Conservation (phyloP, 2,888 invertebrate genomes). For the Odontocolon sp. region DNA sequence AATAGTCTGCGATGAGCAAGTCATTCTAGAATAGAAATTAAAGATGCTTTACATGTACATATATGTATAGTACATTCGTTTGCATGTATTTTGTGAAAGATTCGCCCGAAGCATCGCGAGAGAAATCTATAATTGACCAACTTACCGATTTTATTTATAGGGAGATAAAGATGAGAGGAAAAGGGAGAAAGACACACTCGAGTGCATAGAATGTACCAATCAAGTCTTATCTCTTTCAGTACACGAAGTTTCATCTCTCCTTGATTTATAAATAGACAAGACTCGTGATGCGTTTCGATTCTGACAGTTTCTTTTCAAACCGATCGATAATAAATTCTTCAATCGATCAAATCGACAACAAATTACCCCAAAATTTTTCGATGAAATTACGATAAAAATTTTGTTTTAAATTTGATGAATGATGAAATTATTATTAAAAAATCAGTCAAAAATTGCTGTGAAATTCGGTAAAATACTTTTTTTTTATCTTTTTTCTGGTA, state of each 20-base stretch:
- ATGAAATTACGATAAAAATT: too few relatives aligned
- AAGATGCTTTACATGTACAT: slow-evolving; percentile 1
- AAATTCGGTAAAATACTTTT: too few relatives aligned
- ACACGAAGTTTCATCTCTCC: slow-evolving; percentile 9
- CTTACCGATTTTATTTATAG: slow-evolving; percentile 55
- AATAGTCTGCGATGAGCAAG: slow-evolving; percentile 36
- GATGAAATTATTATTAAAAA: too few relatives aligned
- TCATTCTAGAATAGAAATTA: slow-evolving; percentile 48
- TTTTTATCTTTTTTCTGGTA: too few relatives aligned
- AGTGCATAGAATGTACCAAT: slow-evolving; percentile 16
- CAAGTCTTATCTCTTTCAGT: slow-evolving; percentile 30
- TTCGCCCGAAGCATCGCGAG: slow-evolving; percentile 48
- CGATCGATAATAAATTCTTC: background rate
- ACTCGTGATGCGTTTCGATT: slow-evolving; percentile 11
- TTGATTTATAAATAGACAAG: slow-evolving; percentile 8
- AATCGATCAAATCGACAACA: too few relatives aligned
- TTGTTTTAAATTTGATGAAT: too few relatives aligned
- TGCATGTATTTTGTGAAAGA: slow-evolving; percentile 14
- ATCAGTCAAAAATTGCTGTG: too few relatives aligned
- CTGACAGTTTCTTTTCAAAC: background rate
- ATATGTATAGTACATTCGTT: background rate
- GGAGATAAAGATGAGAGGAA: slow-evolving; percentile 19
- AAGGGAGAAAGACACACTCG: background rate
- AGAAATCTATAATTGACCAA: slow-evolving; percentile 58
- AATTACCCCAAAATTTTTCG: too few relatives aligned